Evolutionary conservation across 2,888 invertebrate species (phyloP), one percentile per base, ranked within the genome.

Genomic region (Apocheima hispidaria): DNA sequence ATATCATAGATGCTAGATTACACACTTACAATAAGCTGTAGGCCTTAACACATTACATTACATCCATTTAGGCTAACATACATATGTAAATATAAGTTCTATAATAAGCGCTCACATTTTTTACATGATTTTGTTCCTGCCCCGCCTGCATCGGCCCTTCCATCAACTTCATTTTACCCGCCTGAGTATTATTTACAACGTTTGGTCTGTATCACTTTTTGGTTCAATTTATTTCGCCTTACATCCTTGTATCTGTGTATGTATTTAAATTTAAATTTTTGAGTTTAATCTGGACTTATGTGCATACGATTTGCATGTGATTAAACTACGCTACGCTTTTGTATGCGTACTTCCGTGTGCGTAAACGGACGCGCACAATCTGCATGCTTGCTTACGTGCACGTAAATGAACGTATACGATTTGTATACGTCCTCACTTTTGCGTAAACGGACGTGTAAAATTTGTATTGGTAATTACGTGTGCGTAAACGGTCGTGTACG

Each of bases 151-250:
- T 69, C 81, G 61, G 83, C 76, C 76, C 75, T 77, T 71, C 71
- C 75, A 82, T 77, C 82, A 78, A 79, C 69, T 12, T 66, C 78
- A 81, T 78, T 78, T 74, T 79, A 65, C 63, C 80, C 78, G 80
- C 83, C 84, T 79, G 85, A 81, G 79, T 87, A 61, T 85, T 82
- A 69, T 83, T 84, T 82, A 73, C 84, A 69, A 63, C 84, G 77
- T 90, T 91, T 88, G 92, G 92, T 92, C 85, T 90, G 92, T 92
- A 92, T 88, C 74, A 73, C n/a, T 78, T 71, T 44, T 70, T 74
- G 72, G 74, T 77, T 71, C 52, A 69, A 68, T 68, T 62, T 68
- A 67, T 59, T 67, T 65, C 62, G 46, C 65, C 1, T 51, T 2
- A 23, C 66, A 62, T 65, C 43, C 52, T 60, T 66, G 65, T 68